A percentile compares a stretch with the other conserved stretches of the same genome.
Conservation (phyloP, 53 echinoderm and acorn worm genomes). For the Actinopyga echinites region DNA sequence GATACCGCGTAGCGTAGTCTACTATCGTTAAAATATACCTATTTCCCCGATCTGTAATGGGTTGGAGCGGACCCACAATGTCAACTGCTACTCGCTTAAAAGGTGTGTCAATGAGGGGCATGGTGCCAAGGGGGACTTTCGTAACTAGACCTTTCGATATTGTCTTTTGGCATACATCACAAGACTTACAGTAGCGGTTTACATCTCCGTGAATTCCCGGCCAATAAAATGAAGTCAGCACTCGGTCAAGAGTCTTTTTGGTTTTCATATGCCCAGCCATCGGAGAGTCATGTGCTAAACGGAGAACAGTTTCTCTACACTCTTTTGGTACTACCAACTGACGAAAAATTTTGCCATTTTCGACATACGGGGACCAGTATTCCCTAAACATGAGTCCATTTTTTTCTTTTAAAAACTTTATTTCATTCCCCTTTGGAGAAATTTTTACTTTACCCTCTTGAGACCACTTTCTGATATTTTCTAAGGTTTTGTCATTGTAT, state of each 20-base stretch:
- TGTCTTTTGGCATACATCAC: constrained; percentile 45
- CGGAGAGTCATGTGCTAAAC: constrained; percentile 55
- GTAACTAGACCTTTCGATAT: constrained; percentile 16
- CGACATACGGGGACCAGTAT: constrained; percentile 21
- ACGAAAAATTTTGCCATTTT: constrained; percentile 18
- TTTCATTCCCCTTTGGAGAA: background rate
- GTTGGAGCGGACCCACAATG: constrained; percentile 41
- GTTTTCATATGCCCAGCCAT: constrained; percentile 52
- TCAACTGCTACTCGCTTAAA: constrained; percentile 39
- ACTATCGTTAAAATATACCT: constrained; percentile 51
- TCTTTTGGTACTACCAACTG: constrained; percentile 42
- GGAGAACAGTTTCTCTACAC: constrained; percentile 36
- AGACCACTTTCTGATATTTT: constrained; percentile 17
- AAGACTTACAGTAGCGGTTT: constrained; percentile 32
- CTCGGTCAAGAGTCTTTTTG: constrained; percentile 56
- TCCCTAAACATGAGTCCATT: constrained; percentile 44
- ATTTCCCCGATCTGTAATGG: constrained; percentile 51
- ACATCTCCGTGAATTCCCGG: constrained; percentile 51
- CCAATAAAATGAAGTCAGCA: constrained; percentile 53
- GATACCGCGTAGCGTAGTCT: constrained; percentile 51
- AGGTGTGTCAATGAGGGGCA: constrained; percentile 49
- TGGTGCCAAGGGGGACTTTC: constrained; percentile 23
- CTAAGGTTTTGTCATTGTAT: constrained; percentile 15
- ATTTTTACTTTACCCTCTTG: background rate
- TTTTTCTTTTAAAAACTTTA: constrained; percentile 1